Base-by-base conservation (phyloP, 2,888 invertebrate species). In the Brachypterus glaber region DNA sequence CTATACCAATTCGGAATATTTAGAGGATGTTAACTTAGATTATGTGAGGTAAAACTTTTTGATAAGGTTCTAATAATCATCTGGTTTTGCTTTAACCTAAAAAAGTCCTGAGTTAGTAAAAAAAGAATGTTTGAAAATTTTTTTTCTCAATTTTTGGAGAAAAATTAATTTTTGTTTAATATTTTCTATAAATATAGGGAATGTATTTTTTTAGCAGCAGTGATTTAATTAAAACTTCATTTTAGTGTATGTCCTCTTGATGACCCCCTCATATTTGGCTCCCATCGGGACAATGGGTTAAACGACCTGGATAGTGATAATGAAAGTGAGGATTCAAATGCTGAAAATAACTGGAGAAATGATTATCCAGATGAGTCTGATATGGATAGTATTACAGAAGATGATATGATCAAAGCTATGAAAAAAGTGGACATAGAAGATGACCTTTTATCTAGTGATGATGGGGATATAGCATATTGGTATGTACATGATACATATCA, bases 311-410 rank as follows among this genome's bases (percentile, higher is more conserved):
- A 64, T 32, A 47, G 51, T 9, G 71, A 69, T 8, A 69, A 71
- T 39, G 77, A 77, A 50, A 72, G 72, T 16, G 76, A 76, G 46
- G 84, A 85, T 58, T 86, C 86, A 0, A 86, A 87, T 67, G 79
- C 79, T 45, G 86, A 87, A 61, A 77, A 79, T 50, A 76, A 84
- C 58, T 80, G 77, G 73, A 69, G 74, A 43, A 86, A 87, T 54
- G 85, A 86, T 35, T 87, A 87, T 60, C 86, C 86, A 1, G 77
- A 71, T 40, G 66, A 65, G 35, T 69, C 70, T 37, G 64, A 70
- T 48, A 60, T 65, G 18, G 62, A 73, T 52, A 77, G 76, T 34
- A 64, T 79, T 35, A 68, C 70, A 35, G 74, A 77, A 42, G 72
- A 75, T 4, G 78, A 79, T 46, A 77, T 83, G 65, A 60, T 73